Percentiles rank a stretch among this genome's conserved stretches.
Conservation (phyloP, 2,113 vertebrate genomes). For the Ammodytes marinus region DNA sequence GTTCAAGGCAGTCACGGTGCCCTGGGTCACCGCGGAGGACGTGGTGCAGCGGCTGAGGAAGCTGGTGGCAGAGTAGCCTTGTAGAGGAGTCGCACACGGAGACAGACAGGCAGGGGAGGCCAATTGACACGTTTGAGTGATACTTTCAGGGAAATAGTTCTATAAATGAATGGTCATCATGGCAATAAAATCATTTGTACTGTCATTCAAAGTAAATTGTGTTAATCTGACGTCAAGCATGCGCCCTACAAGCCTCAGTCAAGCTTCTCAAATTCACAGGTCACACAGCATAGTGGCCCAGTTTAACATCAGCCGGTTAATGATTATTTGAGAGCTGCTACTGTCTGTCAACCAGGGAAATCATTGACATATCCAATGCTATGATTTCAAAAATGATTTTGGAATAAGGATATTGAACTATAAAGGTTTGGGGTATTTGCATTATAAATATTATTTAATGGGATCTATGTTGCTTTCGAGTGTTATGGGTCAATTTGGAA, state of each 20-base stretch:
- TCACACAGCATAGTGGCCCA: not conserved
- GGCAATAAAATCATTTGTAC: conserved; percentile 29
- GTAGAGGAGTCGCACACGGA: not conserved
- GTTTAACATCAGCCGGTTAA: conserved; percentile 39
- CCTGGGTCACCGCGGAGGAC: conserved; percentile 90
- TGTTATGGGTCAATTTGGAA: not conserved
- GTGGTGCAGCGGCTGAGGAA: conserved; percentile 90
- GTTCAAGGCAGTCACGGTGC: conserved; percentile 90
- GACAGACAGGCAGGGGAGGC: not conserved
- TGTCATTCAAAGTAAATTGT: not conserved
- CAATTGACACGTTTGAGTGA: conserved; percentile 29
- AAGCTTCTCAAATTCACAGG: conserved; percentile 22
- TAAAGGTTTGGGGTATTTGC: not conserved
- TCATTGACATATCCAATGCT: not conserved
- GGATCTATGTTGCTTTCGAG: not conserved
- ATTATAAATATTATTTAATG: not conserved
- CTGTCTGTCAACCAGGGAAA: not conserved
- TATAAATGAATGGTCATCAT: not conserved
- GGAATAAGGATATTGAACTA: not conserved
- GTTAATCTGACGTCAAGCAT: not conserved
- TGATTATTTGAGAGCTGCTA: conserved; percentile 23
- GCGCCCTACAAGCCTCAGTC: conserved; percentile 15
- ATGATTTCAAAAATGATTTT: not conserved
- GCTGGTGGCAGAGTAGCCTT: conserved; percentile 79
- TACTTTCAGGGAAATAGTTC: conserved; percentile 58